Base-by-base conservation (phyloP, 2,888 invertebrate species). In the Julus scandinavius region DNA sequence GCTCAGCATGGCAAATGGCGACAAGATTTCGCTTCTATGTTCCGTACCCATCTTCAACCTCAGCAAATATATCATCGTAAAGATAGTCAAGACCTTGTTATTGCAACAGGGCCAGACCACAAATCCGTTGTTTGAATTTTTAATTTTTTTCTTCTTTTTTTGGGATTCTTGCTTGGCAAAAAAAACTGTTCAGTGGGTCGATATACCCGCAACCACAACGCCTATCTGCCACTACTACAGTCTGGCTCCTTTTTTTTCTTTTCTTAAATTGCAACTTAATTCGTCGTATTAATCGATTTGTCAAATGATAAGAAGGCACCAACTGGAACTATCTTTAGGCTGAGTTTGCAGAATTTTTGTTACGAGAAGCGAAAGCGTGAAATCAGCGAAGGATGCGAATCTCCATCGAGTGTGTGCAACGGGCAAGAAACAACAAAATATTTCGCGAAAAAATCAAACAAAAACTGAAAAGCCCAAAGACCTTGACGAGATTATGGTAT, bases 221-320 rank as follows among this genome's bases (percentile, higher is more conserved):
- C 20, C 63, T 63, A 63, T 63, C 63, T 63, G 20, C 63, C n/a
- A 63, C 63, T 63, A 20, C 20, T 63, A 63, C 20, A 20, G 63
- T 20, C 63, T 63, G 63, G 20, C 63, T 63, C 20, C 17, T 54
- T 49, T 13, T 49, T 49, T 49, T 58, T 58, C 17, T 5, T 20
- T 20, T 20, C 63, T 63, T 20, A 63, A 63, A 63, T 63, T 63
- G 63, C 63, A 9, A 63, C 63, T 63, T 63, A 63, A 63, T 63
- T 63, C 63, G n/a, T 63, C 63, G 63, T 63, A 63, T 63, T 63
- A 63, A 63, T 63, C 63, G 63, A 63, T 63, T 63, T 63, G 63
- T 63, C 63, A 63, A 20, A 63, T 20, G 63, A 63, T 63, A 63
- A 63, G 54, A 63, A 17, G 63, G 58, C 63, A 63, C 20, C 63